Evolutionary conservation across 2,113 vertebrate genomes (phyloP), one percentile per base, ranked within the genome.

Genomic region (Lathamus discolor): DNA sequence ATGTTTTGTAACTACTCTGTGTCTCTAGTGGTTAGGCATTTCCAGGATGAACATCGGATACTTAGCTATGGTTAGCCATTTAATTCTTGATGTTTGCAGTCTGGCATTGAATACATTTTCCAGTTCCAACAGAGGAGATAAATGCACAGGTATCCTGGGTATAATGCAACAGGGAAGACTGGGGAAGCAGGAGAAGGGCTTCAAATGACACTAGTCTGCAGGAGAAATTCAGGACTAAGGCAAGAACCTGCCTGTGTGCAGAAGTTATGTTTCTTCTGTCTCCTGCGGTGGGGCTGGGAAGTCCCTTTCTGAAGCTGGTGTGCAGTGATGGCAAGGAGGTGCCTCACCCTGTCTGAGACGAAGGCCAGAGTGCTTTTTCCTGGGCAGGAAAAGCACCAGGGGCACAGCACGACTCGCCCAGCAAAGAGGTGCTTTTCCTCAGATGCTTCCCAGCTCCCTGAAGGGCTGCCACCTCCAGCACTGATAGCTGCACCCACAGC

Each of bases 301-400:
- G 33, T 13, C 10, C 9, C 13, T 81, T 52, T 23, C 25, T 39
- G 68, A 55, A 86, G 49, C 15, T 1, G 1, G 5, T 8, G 10
- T 57, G 28, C 35, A 15, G 22, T 16, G 29, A 25, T 79, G 78
- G 64, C 25, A 44, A 70, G n/a, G 43, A 88, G 25, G 9, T 39
- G 5, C 23, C 20, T 85, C 62, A 35, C 3, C 11, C 10, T 0
- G 0, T 46, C 24, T 20, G 48, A 64, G 43, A 13, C 2, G 1
- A 23, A 33, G 3, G 62, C 48, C 48, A 59, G 55, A 9, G 31
- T 33, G 31, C 55, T 57, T n/a, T 57, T 57, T 33, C 55, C 63
- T 28, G 55, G 9, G 14, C 48, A 73, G 29, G 37, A n/a, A 52
- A 33, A 76, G 27, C n/a, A 18, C 3, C 64, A 49, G 63, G 35